Evolutionary conservation across 2,888 invertebrate genomes (phyloP).

Genomic region (Hetaerina titia): DNA sequence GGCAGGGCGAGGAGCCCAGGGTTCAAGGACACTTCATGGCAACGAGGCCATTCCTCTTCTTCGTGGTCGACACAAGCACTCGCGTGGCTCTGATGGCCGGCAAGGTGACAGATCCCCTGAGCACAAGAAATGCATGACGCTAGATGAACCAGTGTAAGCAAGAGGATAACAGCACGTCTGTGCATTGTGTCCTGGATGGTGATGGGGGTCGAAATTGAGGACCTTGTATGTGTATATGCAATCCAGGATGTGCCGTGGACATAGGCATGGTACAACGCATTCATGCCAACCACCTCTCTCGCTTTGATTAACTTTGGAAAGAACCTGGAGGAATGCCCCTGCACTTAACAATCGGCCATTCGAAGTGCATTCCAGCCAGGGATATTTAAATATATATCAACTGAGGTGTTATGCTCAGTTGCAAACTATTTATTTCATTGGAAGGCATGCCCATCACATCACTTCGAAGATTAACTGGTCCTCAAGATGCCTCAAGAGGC

Average conservation of each 20-base stretch:
- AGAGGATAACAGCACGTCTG: no score
- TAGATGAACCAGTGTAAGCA: neutral
- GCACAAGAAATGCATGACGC: conserved; percentile 86
- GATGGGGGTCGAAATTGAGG: neutral
- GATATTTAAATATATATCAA: neutral
- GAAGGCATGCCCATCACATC: neutral
- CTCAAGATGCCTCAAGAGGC: neutral
- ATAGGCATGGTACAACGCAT: neutral
- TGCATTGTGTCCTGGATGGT: neutral
- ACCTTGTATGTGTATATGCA: neutral
- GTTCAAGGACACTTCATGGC: conserved; percentile 81
- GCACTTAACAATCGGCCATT: no score
- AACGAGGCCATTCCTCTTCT: conserved; percentile 91
- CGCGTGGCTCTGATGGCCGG: conserved; percentile 90
- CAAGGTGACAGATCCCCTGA: conserved; percentile 90
- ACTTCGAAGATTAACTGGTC: neutral
- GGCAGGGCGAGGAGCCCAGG: neutral
- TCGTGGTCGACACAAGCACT: conserved; percentile 89
- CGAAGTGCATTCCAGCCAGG: neutral
- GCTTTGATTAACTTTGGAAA: neutral
- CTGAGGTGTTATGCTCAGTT: neutral
- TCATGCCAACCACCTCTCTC: neutral
- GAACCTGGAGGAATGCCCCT: neutral
- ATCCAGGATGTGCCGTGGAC: neutral
- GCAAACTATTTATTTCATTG: neutral